phyloP scores from a whole-genome alignment of 1,140 invertebrate genomes.

The Tenebrio molitor region DNA sequence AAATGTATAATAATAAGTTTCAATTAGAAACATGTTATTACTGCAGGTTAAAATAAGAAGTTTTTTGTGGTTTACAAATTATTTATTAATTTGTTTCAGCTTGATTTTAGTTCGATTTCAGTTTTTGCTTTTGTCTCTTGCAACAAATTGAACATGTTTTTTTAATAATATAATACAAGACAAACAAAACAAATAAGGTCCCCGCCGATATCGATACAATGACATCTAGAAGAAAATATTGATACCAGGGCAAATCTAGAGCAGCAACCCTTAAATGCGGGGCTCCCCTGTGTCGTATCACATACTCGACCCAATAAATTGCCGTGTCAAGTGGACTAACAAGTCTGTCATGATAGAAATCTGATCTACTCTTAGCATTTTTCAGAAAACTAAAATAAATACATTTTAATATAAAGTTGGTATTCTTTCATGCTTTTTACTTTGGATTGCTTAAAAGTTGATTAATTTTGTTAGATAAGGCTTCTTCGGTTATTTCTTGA shows the following conservation, averaged over 20 bases:
- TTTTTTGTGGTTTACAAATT: no score
- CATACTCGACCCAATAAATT: slow-evolving; percentile 61
- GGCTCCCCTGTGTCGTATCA: slow-evolving; percentile 50
- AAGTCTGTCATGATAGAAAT: slow-evolving; percentile 43
- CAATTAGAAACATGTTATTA: no score
- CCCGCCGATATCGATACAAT: slow-evolving; percentile 42
- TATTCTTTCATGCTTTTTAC: neutral
- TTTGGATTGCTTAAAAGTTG: neutral
- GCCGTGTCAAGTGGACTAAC: slow-evolving; percentile 54
- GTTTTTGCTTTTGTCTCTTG: no score
- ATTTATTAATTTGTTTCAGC: no score
- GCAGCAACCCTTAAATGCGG: slow-evolving; percentile 49
- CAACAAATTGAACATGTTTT: neutral
- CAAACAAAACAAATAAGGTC: neutral
- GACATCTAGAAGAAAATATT: slow-evolving; percentile 17
- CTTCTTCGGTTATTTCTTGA: neutral
- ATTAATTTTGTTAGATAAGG: neutral
- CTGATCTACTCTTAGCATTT: slow-evolving; percentile 34
- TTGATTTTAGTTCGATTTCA: no score
- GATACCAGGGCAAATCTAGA: slow-evolving; percentile 9
- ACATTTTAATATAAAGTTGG: neutral
- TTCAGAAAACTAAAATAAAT: neutral
- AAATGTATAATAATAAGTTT: no score
- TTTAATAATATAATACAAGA: slow-evolving; percentile 1
- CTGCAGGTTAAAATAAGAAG: no score